Evolutionary conservation across 1,140 invertebrate species (phyloP).

Genomic region (Procambarus clarkii): DNA sequence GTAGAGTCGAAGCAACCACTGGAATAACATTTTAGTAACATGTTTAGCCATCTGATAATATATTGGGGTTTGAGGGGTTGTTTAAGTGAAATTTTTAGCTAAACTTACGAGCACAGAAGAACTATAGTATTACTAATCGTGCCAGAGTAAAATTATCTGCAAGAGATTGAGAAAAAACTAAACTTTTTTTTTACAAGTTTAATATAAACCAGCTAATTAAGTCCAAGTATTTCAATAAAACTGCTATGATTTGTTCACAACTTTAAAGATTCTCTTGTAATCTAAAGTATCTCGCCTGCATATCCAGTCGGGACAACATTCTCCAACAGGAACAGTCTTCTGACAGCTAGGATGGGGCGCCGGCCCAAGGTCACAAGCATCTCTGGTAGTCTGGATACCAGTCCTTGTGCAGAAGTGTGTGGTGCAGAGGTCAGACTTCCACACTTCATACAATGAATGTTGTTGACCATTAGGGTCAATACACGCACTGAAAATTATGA

Average conservation of each 20-base stretch:
- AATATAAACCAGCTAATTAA: no score
- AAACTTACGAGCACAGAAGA: no score
- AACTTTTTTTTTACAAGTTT: no score
- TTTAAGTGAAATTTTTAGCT: no score
- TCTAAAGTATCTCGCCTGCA: not conserved
- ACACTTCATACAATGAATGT: not conserved
- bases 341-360: not conserved
- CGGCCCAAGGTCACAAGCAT: not conserved
- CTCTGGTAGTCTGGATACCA: not conserved
- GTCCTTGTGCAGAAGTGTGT: not conserved
- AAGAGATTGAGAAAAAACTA: no score
- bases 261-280: no score
- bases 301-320: not conserved
- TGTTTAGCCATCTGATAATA: no score
- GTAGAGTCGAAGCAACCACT: no score
- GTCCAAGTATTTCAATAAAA: not conserved
- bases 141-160: no score
- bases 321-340: not conserved
- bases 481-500: slow-evolving; percentile 1
- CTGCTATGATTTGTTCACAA: not conserved
- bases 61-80: no score
- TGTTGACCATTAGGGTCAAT: not conserved
- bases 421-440: slow-evolving; percentile 8
- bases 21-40: no score
- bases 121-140: no score